These are phyloP conservation scores for Anastrepha obliqua DNA, from an alignment of 1,140 invertebrate genomes.

Conservation along the genomic window DNA sequence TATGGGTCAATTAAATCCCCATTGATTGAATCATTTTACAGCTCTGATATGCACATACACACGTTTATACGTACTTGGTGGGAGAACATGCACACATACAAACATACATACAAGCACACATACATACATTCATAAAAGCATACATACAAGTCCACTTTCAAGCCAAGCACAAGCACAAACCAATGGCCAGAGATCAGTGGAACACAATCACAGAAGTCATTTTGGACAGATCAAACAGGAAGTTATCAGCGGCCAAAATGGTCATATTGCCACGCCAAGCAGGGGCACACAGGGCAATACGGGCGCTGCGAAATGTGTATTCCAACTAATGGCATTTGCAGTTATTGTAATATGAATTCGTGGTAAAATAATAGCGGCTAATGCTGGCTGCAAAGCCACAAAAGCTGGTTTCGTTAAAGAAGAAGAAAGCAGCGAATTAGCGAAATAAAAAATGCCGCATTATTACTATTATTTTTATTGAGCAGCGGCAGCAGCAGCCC, in stretches of 20 bases:
- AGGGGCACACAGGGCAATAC: not conserved
- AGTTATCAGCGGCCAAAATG: constrained; percentile 33
- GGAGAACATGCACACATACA: no score
- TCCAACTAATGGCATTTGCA: constrained; percentile 23
- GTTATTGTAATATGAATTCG: constrained; percentile 26
- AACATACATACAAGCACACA: not conserved
- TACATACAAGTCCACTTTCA: not conserved
- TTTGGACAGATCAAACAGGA: constrained; percentile 27
- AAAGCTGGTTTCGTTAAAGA: not conserved
- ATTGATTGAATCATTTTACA: no score
- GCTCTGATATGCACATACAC: no score
- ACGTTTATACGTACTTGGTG: no score
- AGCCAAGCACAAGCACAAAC: not conserved
- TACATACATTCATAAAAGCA: not conserved
- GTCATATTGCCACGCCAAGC: constrained; percentile 20
- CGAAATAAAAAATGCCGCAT: constrained; percentile 26
- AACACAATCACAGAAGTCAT: constrained; percentile 38
- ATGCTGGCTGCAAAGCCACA: no score
- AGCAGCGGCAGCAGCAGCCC: constrained; percentile 2
- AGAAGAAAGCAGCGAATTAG: constrained; percentile 3
- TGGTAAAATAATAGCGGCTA: not conserved
- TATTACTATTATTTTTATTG: constrained; percentile 39
- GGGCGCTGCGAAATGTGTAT: not conserved
- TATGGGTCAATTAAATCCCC: no score
- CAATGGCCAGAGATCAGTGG: constrained; percentile 36